Evolutionary conservation across 2,888 invertebrate genomes (phyloP), one percentile per base, ranked within the genome.

Genomic region (Hirtodrosophila alboralis): DNA sequence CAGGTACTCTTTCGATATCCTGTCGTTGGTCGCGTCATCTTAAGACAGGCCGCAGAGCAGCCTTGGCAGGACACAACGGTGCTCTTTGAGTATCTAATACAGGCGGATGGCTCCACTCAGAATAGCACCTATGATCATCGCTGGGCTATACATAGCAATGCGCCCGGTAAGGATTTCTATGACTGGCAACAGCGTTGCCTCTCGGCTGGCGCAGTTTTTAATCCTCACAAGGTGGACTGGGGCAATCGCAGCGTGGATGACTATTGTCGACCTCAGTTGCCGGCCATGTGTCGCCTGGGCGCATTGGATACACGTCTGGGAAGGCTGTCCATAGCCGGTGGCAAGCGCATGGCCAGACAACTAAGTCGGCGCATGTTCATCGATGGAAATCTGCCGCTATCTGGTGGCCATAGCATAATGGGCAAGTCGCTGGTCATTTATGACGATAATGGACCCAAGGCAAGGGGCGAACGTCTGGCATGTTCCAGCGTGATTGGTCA

Each of bases 171-270:
- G 60, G 98, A 98, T 90, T 97, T 95, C 90, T 97, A 97, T 89
- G 96, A 96, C 90, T 97, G 97, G 97, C 95, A 95, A 21, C 94
- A 92, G 34, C 91, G 97, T 28, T 97, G 97, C 88, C 90, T 96
- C 7, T 96, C 96, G 72, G 93, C 96, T 0, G 97, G 96, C 4
- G 88, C 87, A 0, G 91, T 94, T n/a, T 96, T 92, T 87, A 96
- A 97, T 91, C 97, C 97, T 0, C 94, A 94, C 76, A 93, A 94
- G 73, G 91, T 95, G 16, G 93, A 93, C 62, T 93, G 94, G 90
- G 93, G 94, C 86, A 91, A 92, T 13, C 90, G 92, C n/a, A 92
- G 93, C 16, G 92, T 92, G 0, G 92, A 93, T 71, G 89, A 91
- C 26, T 92, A 92, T 73, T 96, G 95, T 87, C 90, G 92, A 5